Percentiles rank a stretch among this genome's conserved stretches.
Evolutionary conservation across 2,888 invertebrate genomes (phyloP).

Genomic region (Oasisia sp.): DNA sequence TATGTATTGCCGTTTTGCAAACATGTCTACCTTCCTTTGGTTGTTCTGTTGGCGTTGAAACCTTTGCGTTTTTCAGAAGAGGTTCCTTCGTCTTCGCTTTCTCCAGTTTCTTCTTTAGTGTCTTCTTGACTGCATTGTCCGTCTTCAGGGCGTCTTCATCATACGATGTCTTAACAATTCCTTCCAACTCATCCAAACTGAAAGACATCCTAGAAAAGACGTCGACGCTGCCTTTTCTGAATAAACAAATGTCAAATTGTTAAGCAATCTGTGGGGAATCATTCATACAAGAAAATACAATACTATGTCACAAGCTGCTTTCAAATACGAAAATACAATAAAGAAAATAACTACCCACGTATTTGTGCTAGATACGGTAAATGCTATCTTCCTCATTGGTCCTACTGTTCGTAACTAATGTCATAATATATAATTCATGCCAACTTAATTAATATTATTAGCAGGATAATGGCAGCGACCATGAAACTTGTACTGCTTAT

Average conservation of each 20-base stretch:
- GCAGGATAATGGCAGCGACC: too few species aligned
- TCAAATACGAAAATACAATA: too few species aligned
- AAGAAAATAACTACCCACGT: too few species aligned
- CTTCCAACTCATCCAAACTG: neutral
- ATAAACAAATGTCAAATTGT: neutral
- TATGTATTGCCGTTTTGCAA: neutral
- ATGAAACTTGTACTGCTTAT: neutral
- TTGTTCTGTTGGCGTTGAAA: neutral
- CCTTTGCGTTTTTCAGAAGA: neutral
- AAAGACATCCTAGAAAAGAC: neutral
- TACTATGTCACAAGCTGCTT: too few species aligned
- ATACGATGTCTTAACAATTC: neutral
- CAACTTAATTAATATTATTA: too few species aligned
- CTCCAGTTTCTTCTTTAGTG: neutral
- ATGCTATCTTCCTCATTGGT: too few species aligned
- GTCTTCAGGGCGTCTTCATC: neutral
- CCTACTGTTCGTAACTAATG: too few species aligned
- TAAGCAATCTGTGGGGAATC: neutral
- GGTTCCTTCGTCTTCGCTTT: neutral
- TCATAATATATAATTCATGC: too few species aligned
- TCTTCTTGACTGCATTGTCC: neutral
- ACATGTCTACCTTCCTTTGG: neutral
- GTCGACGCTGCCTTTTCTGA: conserved; percentile 3
- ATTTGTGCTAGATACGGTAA: too few species aligned
- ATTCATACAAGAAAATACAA: too few species aligned